Conservation (phyloP, 2,797 vertebrate genomes). For the Remorina albescens region DNA sequence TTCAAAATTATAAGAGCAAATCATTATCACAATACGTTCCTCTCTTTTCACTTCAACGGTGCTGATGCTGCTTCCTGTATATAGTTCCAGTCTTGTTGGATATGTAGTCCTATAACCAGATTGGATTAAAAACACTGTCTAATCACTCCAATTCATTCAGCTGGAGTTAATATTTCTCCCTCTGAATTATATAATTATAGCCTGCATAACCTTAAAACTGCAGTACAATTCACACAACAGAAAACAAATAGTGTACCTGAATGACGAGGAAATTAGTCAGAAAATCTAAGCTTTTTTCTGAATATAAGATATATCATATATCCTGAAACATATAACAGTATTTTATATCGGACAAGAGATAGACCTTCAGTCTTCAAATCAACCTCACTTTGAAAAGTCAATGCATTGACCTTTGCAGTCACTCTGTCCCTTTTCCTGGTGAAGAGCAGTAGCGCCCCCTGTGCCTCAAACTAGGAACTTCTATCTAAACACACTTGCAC, state of each 20-base stretch:
- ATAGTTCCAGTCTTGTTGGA: not conserved
- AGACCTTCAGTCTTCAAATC: not conserved
- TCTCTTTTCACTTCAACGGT: not conserved
- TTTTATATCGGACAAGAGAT: not conserved
- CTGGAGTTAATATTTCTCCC: not conserved
- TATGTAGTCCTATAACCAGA: not conserved
- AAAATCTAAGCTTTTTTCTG: no score
- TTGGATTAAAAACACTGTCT: not conserved
- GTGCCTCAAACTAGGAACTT: constrained; percentile 45
- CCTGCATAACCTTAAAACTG: not conserved
- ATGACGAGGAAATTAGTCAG: not conserved
- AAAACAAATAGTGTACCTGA: not conserved
- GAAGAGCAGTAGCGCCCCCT: constrained; percentile 76
- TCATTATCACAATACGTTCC: not conserved
- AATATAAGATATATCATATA: not conserved
- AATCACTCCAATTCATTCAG: not conserved
- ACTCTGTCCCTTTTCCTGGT: not conserved
- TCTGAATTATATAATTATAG: not conserved
- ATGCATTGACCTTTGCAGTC: not conserved
- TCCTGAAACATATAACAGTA: not conserved
- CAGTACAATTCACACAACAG: no score
- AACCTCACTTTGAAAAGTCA: not conserved
- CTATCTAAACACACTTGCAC: not conserved
- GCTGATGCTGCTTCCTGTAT: no score
- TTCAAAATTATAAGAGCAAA: not conserved